Evolutionary conservation across 2,113 vertebrate species (phyloP).

Genomic region (Sinocyclocheilus maitianheensis): DNA sequence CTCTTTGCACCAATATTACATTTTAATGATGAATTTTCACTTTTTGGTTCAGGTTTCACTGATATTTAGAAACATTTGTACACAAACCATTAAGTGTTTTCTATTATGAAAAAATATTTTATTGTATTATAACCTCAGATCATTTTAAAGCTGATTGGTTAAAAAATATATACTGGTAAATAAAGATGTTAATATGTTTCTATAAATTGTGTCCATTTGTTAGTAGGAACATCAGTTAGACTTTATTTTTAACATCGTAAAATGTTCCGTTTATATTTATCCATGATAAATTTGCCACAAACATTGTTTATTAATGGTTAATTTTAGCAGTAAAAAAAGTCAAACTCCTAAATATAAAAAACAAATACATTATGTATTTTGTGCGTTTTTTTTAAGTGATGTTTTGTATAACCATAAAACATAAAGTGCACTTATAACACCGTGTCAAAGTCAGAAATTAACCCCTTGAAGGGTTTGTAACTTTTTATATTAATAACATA

Average conservation of each 20-base stretch:
- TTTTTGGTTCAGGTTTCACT: neutral
- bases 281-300: neutral
- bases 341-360: too few species aligned
- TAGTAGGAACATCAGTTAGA: neutral
- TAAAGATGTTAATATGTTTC: neutral
- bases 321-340: too few species aligned
- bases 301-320: too few species aligned
- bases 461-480: neutral
- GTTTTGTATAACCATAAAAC: too few species aligned
- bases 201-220: neutral
- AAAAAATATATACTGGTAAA: neutral
- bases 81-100: slow-evolving; percentile 13
- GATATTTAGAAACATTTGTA: neutral
- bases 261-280: neutral
- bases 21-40: neutral
- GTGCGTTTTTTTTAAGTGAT: too few species aligned
- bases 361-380: too few species aligned
- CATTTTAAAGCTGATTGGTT: neutral
- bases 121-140: slow-evolving; percentile 9
- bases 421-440: too few species aligned
- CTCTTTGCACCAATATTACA: neutral
- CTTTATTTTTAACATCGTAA: neutral
- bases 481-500: too few species aligned
- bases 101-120: neutral
- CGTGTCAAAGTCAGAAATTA: too few species aligned